Base-by-base conservation (phyloP, 1,140 invertebrate species). In the Aporrectodea caliginosa region DNA sequence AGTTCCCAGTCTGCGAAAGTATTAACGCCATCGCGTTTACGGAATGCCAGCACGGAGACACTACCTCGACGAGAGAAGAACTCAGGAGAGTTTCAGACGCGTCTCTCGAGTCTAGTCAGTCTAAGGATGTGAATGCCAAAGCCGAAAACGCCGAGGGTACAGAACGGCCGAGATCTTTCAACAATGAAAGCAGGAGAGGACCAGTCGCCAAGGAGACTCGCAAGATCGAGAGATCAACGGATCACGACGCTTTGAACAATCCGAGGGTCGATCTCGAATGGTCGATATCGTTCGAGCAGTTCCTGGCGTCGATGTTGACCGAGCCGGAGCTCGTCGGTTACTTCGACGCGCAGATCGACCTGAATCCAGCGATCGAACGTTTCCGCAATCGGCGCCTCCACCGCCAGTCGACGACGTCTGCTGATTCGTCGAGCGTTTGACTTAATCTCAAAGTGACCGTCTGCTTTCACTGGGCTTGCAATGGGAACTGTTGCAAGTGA, bases 211-310 rank as follows among this genome's bases (percentile, higher is more conserved):
- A 58, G 43, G 43, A 58, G 22, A 58, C 43, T 12, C 6, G 43
- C 6, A 58, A 22, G 22, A 6, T 58, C 6, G 6, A 58, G 6
- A 22, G 6, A 12, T 58, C 43, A 12, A 22, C 43, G 6, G 43
- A 58, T 58, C 43, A 58, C 6, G 43, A 58, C 6, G 6, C 43
- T 58, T 6, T 22, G 6, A 22, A 58, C 22, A 58, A 58, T 58
- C 43, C 43, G 22, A 58, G 22, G 43, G 43, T 58, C 22, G 43
- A 58, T 22, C 43, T 58, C 30, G 90, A 92, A 83, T 96, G 94
- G 94, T 92, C 92, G 22, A 94, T 96, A 82, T 93, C 93, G 0
- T 92, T 94, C 81, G 94, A 97, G 87, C 95, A 98, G 85, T 96
- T 97, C 88, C 87, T 96, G 71, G 94, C 93, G 0, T 93, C 93